Evolutionary conservation across 2,113 vertebrate species (phyloP).

Genomic region (Phalacrocorax pelagicus): DNA sequence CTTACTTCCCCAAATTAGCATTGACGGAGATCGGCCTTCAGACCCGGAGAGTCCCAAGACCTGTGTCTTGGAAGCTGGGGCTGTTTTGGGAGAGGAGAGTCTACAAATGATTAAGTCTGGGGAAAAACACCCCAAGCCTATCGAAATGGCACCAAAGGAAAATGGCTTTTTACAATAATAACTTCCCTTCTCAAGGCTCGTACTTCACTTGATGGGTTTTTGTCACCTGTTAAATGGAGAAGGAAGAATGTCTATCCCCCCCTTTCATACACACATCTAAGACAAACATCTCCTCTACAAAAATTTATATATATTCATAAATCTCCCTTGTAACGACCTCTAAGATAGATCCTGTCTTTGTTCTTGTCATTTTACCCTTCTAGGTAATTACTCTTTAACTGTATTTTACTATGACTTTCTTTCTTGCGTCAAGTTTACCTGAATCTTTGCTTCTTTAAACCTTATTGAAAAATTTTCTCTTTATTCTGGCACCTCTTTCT

Average conservation of each 20-base stretch:
- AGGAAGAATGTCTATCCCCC: not conserved
- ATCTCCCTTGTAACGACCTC: not conserved
- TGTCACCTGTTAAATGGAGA: not conserved
- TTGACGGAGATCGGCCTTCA: constrained; percentile 38
- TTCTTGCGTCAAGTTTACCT: not conserved
- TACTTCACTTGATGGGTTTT: not conserved
- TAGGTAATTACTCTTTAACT: not conserved
- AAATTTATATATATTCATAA: not conserved
- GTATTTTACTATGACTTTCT: not conserved
- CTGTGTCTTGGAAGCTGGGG: constrained; percentile 1
- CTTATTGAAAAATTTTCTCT: not conserved
- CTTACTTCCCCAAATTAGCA: constrained; percentile 70
- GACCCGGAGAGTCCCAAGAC: constrained; percentile 1
- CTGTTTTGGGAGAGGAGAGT: not conserved
- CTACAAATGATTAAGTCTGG: not conserved
- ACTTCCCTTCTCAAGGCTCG: not conserved
- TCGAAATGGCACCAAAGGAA: not conserved
- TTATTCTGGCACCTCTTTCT: not conserved
- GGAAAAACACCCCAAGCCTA: not conserved
- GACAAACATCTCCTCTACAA: not conserved
- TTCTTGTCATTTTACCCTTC: not conserved
- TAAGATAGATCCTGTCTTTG: not conserved
- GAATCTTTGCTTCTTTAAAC: not conserved
- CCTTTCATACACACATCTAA: not conserved
- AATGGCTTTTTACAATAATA: not conserved